These are phyloP conservation scores for Cyphomyrus discorhynchus DNA, from an alignment of 2,113 vertebrate species.

Conservation along the genomic window DNA sequence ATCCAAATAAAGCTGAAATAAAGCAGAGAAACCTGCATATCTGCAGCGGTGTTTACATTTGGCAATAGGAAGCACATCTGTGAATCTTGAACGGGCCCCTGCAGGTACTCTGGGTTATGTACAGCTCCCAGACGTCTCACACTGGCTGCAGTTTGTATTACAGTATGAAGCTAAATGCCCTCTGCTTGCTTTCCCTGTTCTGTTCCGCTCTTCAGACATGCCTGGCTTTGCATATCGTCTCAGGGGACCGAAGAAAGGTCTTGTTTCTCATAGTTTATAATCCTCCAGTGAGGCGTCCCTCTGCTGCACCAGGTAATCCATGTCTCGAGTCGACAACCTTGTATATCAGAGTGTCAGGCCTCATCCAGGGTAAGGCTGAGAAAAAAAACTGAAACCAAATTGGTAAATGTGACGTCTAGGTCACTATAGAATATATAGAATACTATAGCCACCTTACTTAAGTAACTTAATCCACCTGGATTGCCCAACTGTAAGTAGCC, in stretches of 20 bases:
- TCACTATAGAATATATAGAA: no score
- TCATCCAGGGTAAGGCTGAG: neutral
- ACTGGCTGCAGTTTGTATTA: slow-evolving; percentile 22
- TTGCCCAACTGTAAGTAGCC: neutral
- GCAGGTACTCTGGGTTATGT: slow-evolving; percentile 11
- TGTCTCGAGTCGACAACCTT: neutral
- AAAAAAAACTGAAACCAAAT: neutral
- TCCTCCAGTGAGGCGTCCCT: neutral
- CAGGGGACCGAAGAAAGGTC: slow-evolving; percentile 13
- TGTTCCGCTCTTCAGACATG: slow-evolving; percentile 1
- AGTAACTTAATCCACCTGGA: neutral
- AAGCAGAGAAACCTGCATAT: neutral
- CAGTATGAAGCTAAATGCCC: slow-evolving; percentile 18
- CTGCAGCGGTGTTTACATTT: neutral
- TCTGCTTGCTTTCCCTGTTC: slow-evolving; percentile 12
- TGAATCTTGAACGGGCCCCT: neutral
- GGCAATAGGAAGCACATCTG: neutral
- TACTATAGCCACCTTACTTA: no score
- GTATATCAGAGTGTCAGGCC: neutral
- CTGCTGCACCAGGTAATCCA: slow-evolving; percentile 9
- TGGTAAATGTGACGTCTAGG: neutral
- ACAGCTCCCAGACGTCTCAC: slow-evolving; percentile 12
- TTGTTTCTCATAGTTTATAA: slow-evolving; percentile 24
- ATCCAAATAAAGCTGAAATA: neutral
- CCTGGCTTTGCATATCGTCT: slow-evolving; percentile 11